Evolutionary conservation across 2,113 vertebrate genomes (phyloP), one percentile per base, ranked within the genome.

Genomic region (Bostrychus sinensis): DNA sequence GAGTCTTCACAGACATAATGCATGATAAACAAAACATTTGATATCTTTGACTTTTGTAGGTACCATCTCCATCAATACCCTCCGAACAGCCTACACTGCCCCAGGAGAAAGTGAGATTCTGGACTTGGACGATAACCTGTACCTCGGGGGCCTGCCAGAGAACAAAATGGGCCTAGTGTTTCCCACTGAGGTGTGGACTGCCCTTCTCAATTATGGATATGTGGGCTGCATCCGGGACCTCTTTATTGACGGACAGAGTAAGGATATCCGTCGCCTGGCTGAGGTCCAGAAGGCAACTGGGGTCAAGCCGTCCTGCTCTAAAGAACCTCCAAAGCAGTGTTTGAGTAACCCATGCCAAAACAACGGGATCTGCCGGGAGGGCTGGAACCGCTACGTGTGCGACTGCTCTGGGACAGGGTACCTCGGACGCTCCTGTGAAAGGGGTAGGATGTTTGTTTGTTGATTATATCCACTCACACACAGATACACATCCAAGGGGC

Each of bases 171-270:
- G 96, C 43, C 88, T 98, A 2, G 86, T 98, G 56, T 98, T 97
- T 81, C 96, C 97, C 74, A 99, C 97, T 0, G 97, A 98, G 80
- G 96, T 98, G 82, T 98, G 97, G 97, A 99, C 96, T 25, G 96
- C 97, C 0, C 91, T 98, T 72, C 95, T 99, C 59, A 98, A 98
- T 91, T 98, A 97, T 0, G 97, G 97, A 81, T 99, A 98, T 0
- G 97, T 99, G n/a, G 97, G 97, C 86, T 99, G 97, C 91, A 95
- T 99, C 75, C 90, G 97, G 76, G 97, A 99, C 86, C 91, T 99
- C 46, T 99, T 99, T 90, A 95, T 99, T 56, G 96, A 98, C 3
- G 97, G 97, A 53, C 97, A 98, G 87, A 98, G 96, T 87, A 98
- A 98, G 87, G 96, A 99, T 37, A 93, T 98, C 59, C 93, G 97